phyloP scores from a whole-genome alignment of 1,140 invertebrate species.

The Pseudomyrmex dendroicus region DNA sequence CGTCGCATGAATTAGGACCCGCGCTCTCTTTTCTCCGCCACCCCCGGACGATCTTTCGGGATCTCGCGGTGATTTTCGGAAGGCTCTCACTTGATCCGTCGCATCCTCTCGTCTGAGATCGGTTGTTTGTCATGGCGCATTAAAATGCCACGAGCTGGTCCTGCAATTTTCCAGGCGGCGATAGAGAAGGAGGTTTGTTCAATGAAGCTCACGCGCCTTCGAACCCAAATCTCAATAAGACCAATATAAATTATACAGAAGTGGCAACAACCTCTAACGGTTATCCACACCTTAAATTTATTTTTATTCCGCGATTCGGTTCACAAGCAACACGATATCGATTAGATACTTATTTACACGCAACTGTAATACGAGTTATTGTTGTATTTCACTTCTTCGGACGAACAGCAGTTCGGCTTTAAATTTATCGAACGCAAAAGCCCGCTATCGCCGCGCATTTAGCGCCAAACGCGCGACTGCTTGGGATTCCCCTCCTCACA shows the following conservation, averaged over 20 bases:
- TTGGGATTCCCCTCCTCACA: neutral
- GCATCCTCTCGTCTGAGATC: neutral
- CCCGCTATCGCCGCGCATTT: constrained; percentile 36
- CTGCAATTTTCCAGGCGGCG: constrained; percentile 23
- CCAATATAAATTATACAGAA: neutral
- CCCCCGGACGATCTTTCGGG: constrained; percentile 28
- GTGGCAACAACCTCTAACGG: neutral
- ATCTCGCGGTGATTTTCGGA: constrained; percentile 46
- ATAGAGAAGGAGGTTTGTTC: neutral
- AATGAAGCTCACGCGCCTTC: neutral
- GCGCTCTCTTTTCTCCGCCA: neutral
- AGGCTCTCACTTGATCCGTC: constrained; percentile 45
- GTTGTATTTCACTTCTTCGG: neutral
- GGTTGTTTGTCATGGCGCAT: constrained; percentile 53
- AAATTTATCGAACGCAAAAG: constrained; percentile 50
- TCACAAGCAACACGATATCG: neutral
- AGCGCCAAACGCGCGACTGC: constrained; percentile 18
- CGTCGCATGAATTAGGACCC: too few species aligned
- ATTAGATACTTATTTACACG: neutral
- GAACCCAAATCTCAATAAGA: neutral
- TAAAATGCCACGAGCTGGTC: constrained; percentile 43
- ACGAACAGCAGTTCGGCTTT: constrained; percentile 15
- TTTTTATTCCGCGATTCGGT: neutral
- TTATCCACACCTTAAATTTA: neutral
- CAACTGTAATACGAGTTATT: neutral